Evolutionary conservation across 2,797 vertebrate species (phyloP), one percentile per base, ranked within the genome.

Genomic region (Falco cherrug): DNA sequence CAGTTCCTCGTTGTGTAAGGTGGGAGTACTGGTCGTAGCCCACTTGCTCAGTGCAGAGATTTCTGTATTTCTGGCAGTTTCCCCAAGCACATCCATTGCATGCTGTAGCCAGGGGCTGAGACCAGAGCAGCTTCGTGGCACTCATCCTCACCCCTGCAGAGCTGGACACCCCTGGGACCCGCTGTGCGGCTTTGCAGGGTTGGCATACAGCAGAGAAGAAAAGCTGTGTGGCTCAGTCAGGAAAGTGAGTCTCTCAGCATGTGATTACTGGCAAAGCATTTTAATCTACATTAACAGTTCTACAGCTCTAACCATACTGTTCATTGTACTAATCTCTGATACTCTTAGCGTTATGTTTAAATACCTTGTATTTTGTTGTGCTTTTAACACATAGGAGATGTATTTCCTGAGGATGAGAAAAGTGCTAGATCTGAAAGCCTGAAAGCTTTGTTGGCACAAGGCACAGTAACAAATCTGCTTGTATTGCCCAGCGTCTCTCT

Each of bases 91-190:
- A 2, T 31, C 57, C 22, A 45, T 9, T 39, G 11, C 26, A 16
- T 11, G 16, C 21, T 0, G 0, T 11, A n/a, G 24, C 16, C 35
- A 19, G 33, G 39, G 28, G 7, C 61, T 50, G 67, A 39, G 78
- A 39, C 12, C 28, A 33, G 67, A 43, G 51, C 7, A 59, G 51
- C 33, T 73, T 26, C 13, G 4, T 37, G 74, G 48, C 35, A 11
- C 19, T 16, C 0, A 0, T 24, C 37, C 45, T 11, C 3, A 2
- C 5, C 57, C 59, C 65, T 0, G 0, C 17, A 22, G 67, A 61
- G 45, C 77, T 67, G 29, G 1, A 39, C 35, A 11, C 18, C 47
- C 48, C 48, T 1, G 9, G 47, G 39, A 57, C n/a, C 68, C 19
- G 59, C 86, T 63, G 81, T 9, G 56, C 2, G 9, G 33, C 45